Percentiles rank a stretch among this genome's conserved stretches.
phyloP scores from a whole-genome alignment of 1,140 invertebrate genomes.

The Paraescarpia echinospica region DNA sequence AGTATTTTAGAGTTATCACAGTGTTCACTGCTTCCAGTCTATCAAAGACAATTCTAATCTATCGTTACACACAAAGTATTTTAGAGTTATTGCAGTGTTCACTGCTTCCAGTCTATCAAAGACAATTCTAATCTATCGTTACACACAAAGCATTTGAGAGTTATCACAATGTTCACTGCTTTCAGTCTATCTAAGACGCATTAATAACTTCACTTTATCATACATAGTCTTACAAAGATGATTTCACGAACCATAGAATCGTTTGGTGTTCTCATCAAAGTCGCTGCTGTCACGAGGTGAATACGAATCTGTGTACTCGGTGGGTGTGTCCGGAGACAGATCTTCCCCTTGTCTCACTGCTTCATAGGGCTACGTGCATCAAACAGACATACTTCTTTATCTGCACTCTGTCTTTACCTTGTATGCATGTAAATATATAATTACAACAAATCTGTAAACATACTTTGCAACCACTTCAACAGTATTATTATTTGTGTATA shows the following conservation, averaged over 20 bases:
- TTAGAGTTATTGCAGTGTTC: too few species aligned
- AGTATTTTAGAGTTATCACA: too few species aligned
- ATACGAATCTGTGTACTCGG: neutral
- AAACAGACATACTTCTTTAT: neutral
- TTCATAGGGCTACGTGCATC: neutral
- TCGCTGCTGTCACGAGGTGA: conserved; percentile 58
- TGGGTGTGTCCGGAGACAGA: neutral
- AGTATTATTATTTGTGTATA: too few species aligned
- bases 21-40: too few species aligned
- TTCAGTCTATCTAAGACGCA: neutral
- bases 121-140: too few species aligned
- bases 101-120: too few species aligned
- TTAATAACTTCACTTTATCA: neutral
- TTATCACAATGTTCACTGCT: too few species aligned
- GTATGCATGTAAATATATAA: neutral
- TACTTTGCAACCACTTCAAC: neutral
- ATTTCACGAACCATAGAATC: conserved; percentile 61
- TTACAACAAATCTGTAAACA: neutral
- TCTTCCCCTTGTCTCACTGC: neutral
- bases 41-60: too few species aligned
- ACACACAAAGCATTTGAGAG: too few species aligned
- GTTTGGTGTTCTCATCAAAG: conserved; percentile 65
- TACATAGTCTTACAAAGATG: neutral
- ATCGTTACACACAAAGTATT: too few species aligned
- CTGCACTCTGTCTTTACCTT: neutral